phyloP scores from a whole-genome alignment of 23 tunicate genomes.

The Phallusia fumigata region DNA sequence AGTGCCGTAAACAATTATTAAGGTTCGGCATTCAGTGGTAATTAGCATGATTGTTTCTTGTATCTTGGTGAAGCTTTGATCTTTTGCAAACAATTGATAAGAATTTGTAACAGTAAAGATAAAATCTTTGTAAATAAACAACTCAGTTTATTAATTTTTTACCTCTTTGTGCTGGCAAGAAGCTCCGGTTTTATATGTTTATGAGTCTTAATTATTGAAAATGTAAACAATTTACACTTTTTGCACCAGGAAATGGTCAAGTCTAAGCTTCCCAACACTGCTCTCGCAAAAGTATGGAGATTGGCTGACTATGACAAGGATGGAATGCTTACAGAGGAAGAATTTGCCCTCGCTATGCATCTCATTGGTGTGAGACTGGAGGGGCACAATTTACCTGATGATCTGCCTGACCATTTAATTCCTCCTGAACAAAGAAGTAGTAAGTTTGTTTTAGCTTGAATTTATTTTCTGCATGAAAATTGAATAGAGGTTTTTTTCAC shows the following conservation, averaged over 20 bases:
- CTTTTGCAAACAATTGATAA: too few species aligned
- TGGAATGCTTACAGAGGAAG: constrained; percentile 87
- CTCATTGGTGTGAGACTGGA: constrained; percentile 53
- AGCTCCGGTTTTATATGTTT: too few species aligned
- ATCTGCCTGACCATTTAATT: constrained; percentile 85
- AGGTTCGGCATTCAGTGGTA: too few species aligned
- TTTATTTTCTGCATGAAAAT: too few species aligned
- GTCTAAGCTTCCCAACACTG: constrained; percentile 87
- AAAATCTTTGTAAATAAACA: too few species aligned
- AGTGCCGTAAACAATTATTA: too few species aligned
- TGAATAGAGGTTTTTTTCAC: too few species aligned
- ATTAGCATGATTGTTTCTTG: too few species aligned
- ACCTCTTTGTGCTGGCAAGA: too few species aligned
- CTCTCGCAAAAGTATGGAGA: constrained; percentile 85
- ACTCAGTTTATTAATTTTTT: too few species aligned
- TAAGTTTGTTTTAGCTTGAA: neutral
- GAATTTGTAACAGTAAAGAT: too few species aligned
- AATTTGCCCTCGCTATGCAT: constrained; percentile 93
- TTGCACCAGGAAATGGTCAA: constrained; percentile 79
- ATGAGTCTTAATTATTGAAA: neutral
- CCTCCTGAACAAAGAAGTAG: constrained; percentile 92
- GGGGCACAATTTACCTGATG: constrained; percentile 76
- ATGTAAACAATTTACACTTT: neutral
- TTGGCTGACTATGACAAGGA: constrained; percentile 93
- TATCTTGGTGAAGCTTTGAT: too few species aligned